Percentiles rank a stretch among this genome's conserved stretches.
Evolutionary conservation across 1,140 invertebrate genomes (phyloP).

Genomic region (Drosophila triauraria): DNA sequence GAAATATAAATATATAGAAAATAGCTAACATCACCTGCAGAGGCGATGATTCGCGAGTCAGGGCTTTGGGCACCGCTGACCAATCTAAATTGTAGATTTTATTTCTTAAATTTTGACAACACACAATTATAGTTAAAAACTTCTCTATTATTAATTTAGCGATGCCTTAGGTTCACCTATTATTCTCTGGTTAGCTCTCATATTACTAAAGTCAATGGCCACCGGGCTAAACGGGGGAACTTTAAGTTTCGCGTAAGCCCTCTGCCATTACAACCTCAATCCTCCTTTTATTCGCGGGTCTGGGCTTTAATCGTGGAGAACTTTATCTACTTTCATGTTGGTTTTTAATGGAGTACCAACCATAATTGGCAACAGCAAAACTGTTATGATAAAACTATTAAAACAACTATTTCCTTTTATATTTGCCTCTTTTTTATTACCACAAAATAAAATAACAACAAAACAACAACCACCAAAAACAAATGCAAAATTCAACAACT

Average conservation of each 20-base stretch:
- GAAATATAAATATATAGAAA: too few species aligned
- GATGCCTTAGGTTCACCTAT: not conserved
- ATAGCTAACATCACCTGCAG: too few species aligned
- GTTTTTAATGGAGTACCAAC: slow-evolving; percentile 27
- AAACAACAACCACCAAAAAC: slow-evolving; percentile 36
- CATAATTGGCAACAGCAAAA: slow-evolving; percentile 68
- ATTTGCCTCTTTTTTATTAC: slow-evolving; percentile 79
- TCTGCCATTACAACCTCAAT: not conserved
- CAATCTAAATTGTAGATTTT: too few species aligned
- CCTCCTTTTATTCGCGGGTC: not conserved
- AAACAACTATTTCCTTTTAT: slow-evolving; percentile 82
- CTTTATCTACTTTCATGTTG: slow-evolving; percentile 23
- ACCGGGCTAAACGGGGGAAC: not conserved
- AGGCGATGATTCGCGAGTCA: too few species aligned
- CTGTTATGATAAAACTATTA: slow-evolving; percentile 82
- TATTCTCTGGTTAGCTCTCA: not conserved
- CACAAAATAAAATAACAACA: slow-evolving; percentile 35
- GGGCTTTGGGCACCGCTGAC: too few species aligned
- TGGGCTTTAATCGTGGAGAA: not conserved
- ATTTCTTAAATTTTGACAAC: too few species aligned
- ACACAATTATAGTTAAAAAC: too few species aligned
- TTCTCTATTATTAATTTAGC: too few species aligned
- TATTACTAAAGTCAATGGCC: not conserved
- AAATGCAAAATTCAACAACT: slow-evolving; percentile 69
- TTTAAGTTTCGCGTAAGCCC: not conserved